Conservation (phyloP, 2,113 vertebrate genomes). For the Stegastes partitus region DNA sequence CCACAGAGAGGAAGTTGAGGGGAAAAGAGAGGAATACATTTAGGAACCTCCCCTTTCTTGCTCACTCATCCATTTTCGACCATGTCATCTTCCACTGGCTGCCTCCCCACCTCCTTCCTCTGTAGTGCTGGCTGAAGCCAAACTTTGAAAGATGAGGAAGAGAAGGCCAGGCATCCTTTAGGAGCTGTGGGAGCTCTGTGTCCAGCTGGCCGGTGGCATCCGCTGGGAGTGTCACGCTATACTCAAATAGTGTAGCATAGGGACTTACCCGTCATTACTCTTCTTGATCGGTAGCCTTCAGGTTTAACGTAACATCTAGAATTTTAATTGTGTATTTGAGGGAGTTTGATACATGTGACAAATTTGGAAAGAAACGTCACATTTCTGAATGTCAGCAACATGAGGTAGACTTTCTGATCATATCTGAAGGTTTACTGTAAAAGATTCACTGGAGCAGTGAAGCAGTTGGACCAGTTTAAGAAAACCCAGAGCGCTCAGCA, state of each 20-base stretch:
- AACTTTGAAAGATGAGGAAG: constrained; percentile 49
- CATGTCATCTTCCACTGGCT: constrained; percentile 49
- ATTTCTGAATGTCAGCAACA: not conserved
- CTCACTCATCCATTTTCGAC: constrained; percentile 58
- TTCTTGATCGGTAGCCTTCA: not conserved
- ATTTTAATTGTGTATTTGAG: not conserved
- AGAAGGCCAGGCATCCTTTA: constrained; percentile 29
- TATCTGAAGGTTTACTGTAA: not conserved
- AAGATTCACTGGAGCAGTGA: not conserved
- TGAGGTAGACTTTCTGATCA: not conserved
- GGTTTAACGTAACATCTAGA: not conserved
- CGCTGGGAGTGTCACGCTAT: constrained; percentile 13
- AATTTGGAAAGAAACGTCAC: not conserved
- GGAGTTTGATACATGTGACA: not conserved
- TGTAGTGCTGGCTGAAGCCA: constrained; percentile 24
- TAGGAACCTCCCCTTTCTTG: constrained; percentile 67
- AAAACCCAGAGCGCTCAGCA: not conserved
- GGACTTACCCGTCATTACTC: not conserved
- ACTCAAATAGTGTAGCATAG: constrained; percentile 15
- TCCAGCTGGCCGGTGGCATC: constrained; percentile 46
- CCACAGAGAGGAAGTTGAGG: constrained; percentile 63
- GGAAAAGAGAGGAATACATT: constrained; percentile 54
- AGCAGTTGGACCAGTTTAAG: not conserved
- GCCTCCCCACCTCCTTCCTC: constrained; percentile 49
- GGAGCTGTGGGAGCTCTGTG: constrained; percentile 11